These are phyloP conservation scores for Todus mexicanus DNA, from an alignment of 2,797 vertebrate species.

Conservation along the genomic window DNA sequence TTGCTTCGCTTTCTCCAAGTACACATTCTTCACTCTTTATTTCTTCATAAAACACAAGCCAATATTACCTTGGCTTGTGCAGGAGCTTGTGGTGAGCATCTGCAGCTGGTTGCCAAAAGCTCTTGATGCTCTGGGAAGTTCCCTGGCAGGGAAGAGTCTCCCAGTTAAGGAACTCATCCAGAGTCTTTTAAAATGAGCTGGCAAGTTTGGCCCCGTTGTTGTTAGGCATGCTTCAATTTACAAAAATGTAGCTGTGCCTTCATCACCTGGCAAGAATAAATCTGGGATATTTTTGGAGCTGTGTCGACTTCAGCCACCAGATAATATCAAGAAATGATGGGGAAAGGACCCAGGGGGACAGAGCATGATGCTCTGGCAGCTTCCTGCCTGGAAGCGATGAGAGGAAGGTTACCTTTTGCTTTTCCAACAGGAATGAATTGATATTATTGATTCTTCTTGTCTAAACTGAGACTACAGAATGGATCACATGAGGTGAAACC, in stretches of 20 bases:
- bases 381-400: not conserved
- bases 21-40: not conserved
- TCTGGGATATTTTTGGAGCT: not conserved
- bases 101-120: not conserved
- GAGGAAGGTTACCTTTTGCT: not conserved
- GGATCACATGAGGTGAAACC: not conserved
- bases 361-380: not conserved
- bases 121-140: not conserved
- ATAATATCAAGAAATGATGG: not conserved
- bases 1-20: not conserved
- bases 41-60: not conserved
- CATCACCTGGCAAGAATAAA: not conserved
- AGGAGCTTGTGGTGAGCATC: rapidly evolving
- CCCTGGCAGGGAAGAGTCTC: not conserved
- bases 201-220: rapidly evolving
- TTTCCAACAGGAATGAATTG: not conserved
- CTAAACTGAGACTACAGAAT: not conserved
- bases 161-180: not conserved
- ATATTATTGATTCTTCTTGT: not conserved
- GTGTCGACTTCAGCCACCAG: not conserved
- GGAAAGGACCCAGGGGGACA: not conserved
- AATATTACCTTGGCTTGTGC: too few species aligned
- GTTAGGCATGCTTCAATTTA: not conserved
- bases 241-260: not conserved
- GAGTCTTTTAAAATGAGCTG: not conserved